phyloP scores from a whole-genome alignment of 2,797 vertebrate genomes.

The Arremon brunneinucha region DNA sequence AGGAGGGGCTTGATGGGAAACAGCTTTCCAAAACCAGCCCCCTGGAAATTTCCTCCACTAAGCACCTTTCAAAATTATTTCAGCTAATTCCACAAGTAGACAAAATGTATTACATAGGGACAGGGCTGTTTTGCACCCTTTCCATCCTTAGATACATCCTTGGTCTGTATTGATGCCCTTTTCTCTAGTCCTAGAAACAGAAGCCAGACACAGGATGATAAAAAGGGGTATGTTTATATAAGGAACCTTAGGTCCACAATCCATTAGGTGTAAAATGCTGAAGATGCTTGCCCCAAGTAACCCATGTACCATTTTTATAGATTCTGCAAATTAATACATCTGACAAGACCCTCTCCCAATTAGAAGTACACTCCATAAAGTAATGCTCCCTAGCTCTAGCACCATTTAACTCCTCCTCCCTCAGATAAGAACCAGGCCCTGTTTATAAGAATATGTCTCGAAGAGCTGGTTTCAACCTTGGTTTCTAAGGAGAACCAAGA shows the following conservation, averaged over 20 bases:
- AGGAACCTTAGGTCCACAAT: not conserved
- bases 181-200: not conserved
- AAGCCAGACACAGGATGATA: not conserved
- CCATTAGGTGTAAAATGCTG: fast-evolving
- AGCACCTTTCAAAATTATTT: not conserved
- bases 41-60: not conserved
- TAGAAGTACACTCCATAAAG: not conserved
- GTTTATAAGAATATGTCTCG: not conserved
- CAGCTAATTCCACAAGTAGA: not conserved
- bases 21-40: not conserved
- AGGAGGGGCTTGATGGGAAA: not conserved
- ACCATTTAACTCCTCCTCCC: not conserved
- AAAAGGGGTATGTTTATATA: not conserved
- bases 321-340: not conserved
- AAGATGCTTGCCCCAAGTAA: fast-evolving
- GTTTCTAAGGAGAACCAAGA: not conserved
- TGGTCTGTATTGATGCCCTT: not conserved
- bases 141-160: not conserved
- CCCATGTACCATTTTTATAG: not conserved
- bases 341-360: not conserved
- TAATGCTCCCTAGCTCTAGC: not conserved
- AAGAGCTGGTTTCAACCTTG: not conserved
- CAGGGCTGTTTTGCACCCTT: not conserved
- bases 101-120: not conserved
- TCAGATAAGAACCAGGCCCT: not conserved